Base-by-base conservation (phyloP, 2,888 invertebrate species). In the Rotaria macrura region DNA sequence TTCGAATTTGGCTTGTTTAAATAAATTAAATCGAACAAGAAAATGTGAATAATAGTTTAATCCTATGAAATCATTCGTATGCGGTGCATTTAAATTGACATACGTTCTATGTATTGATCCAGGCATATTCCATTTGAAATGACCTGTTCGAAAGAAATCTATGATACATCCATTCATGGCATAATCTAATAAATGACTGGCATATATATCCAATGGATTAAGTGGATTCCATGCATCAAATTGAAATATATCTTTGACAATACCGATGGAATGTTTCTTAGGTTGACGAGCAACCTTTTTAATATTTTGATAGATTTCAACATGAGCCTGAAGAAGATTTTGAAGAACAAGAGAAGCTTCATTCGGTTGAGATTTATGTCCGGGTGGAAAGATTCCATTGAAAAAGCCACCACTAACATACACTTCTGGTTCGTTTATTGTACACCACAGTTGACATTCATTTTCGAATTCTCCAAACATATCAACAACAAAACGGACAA, bases 11-110 rank as follows among this genome's bases (percentile, higher is more conserved):
- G 40, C 12, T 43, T 38, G 17, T 43, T 43, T 43, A 14, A 14
- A 87, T 87, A 54, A 87, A 72, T 54, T 85, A 65, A 17, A 88
- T 87, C 23, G 40, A 43, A 79, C 79, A 43, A 43, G 79, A 43
- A 79, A 79, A 43, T 79, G 79, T 43, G 93, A 93, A 88, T 94
- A 94, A 85, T 93, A 93, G 89, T 94, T 94, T 25, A 94, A 89
- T 0, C 94, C 94, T 84, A 94, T 91, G 90, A 93, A 94, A 89
- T 95, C 94, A 79, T 79, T 79, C 1, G 79, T 43, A 14, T 79
- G 9, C 5, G 43, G 40, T 23, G 79, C 79, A 43, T n/a, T 23
- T n/a, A n/a, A 4, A 79, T 79, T 43, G 5, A 20, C 9, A 43
- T 43, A 79, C 43, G 25, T 43, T 23, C 40, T n/a, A 7, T 25